Percentiles rank a stretch among this genome's conserved stretches.
These are phyloP conservation scores for Diprion similis DNA, from an alignment of 1,140 invertebrate genomes.

Conservation along the genomic window DNA sequence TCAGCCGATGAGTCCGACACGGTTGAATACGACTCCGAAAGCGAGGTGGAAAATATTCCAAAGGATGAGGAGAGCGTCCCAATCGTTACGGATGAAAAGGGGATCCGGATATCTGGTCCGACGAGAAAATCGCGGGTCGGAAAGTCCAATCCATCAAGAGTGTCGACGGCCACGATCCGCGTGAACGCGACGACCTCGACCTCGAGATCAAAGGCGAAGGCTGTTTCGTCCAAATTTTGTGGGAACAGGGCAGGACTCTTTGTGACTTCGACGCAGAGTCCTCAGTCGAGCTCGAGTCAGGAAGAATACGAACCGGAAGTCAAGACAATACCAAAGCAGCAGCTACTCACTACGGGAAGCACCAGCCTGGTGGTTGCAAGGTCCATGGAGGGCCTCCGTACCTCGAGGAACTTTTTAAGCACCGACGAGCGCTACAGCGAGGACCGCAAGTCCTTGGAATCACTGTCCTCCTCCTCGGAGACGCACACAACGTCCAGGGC, in stretches of 20 bases:
- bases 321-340: slow-evolving; percentile 56
- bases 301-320: slow-evolving; percentile 70
- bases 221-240: slow-evolving; percentile 44
- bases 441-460: slow-evolving; percentile 54
- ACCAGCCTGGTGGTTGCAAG: slow-evolving; percentile 66
- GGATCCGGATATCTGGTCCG: slow-evolving; percentile 23
- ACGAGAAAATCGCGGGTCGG: slow-evolving; percentile 21
- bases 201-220: slow-evolving; percentile 35
- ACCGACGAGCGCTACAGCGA: slow-evolving; percentile 53
- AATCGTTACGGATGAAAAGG: slow-evolving; percentile 32
- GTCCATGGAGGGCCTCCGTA: slow-evolving; percentile 73
- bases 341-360: slow-evolving; percentile 64
- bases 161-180: slow-evolving; percentile 29
- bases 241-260: slow-evolving; percentile 63
- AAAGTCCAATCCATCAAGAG: slow-evolving; percentile 3
- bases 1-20: slow-evolving; percentile 53
- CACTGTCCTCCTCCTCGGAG: slow-evolving; percentile 53
- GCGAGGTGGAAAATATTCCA: slow-evolving; percentile 53
- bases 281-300: slow-evolving; percentile 74
- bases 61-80: slow-evolving; percentile 37
- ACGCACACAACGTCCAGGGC: slow-evolving; percentile 58
- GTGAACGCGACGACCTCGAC: slow-evolving; percentile 47
- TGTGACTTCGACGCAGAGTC: slow-evolving; percentile 66
- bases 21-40: slow-evolving; percentile 50
- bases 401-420: slow-evolving; percentile 51